Base-by-base conservation (phyloP, 2,888 invertebrate species). In the Drosophila formosana region DNA sequence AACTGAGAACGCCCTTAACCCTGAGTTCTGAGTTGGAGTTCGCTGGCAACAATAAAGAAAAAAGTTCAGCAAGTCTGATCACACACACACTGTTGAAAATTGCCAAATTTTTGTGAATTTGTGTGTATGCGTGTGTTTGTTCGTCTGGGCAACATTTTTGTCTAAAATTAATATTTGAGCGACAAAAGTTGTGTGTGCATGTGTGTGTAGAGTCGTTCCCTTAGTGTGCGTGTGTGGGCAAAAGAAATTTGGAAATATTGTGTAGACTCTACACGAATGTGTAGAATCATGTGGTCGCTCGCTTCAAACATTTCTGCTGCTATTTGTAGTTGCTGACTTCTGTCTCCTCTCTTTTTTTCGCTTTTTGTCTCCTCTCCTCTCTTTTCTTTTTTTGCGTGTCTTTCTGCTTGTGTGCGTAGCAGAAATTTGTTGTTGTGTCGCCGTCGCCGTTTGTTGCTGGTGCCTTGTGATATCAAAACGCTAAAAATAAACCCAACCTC, bases 151-250 rank as follows among this genome's bases (percentile, higher is more conserved):
- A 69, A 79, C 11, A 71, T 66, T 75, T 70, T 78, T 63, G 83
- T 82, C 88, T 88, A 86, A 89, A 89, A 84, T 89, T 89, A 86
- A 89, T 86, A 89, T 89, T 87, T 82, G 80, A 78, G 87, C 86
- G 83, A 88, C 78, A 83, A 80, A 78, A 63, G 49, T 66, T 50
- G 37, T 51, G 18, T 39, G 26, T 45, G 49, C 18, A 18, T 71
- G 66, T 55, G 50, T 56, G 51, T 72, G 49, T 69, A 45, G 46
- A 37, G 66, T 68, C 66, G 55, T 46, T 13, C 39, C 64, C 45
- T 26, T 32, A 50, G 26, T 60, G 55, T 52, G 60, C 50, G 64
- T 46, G 57, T 80, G 75, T 71, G 62, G 53, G 62, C 57, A 62
- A 72, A 79, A 68, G 63, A 79, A 77, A 82, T 87, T 82, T 86